Percentiles rank a stretch among this genome's conserved stretches.
phyloP scores from a whole-genome alignment of 23 tunicate genomes.

The Halocynthia aurantium region DNA sequence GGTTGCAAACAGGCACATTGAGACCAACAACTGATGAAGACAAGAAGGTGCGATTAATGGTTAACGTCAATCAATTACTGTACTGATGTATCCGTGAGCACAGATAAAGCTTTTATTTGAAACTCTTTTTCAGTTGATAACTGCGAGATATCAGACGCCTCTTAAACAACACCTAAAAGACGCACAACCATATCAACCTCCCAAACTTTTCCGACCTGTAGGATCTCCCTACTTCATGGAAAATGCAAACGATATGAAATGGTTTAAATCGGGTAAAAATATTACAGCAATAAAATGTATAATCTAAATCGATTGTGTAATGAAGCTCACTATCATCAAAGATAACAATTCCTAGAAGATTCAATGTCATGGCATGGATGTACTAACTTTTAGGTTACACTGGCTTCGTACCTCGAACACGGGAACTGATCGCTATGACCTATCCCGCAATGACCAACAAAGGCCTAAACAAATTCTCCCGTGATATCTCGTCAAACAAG shows the following conservation, averaged over 20 bases:
- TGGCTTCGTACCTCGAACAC: conserved; percentile 81
- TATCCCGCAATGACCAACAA: conserved; percentile 53
- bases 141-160: conserved; percentile 41
- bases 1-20: conserved; percentile 42
- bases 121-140: conserved; percentile 15
- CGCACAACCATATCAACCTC: conserved; percentile 33
- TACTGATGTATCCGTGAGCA: neutral
- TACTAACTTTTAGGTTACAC: conserved; percentile 60
- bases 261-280: conserved; percentile 84
- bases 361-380: neutral
- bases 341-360: neutral
- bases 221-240: conserved; percentile 79
- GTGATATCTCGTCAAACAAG: conserved; percentile 15
- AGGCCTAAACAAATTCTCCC: conserved; percentile 44
- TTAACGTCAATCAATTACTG: neutral
- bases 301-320: too few relatives aligned
- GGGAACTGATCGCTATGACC: conserved; percentile 67
- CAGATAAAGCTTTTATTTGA: neutral
- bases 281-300: neutral
- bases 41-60: conserved; percentile 28
- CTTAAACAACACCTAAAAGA: conserved; percentile 23
- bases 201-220: conserved; percentile 57
- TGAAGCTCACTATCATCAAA: too few relatives aligned
- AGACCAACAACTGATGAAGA: conserved; percentile 57
- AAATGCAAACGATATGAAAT: conserved; percentile 57